These are phyloP conservation scores for Heterodera filipjevi DNA, from an alignment of 2,888 invertebrate genomes.

Conservation along the genomic window DNA sequence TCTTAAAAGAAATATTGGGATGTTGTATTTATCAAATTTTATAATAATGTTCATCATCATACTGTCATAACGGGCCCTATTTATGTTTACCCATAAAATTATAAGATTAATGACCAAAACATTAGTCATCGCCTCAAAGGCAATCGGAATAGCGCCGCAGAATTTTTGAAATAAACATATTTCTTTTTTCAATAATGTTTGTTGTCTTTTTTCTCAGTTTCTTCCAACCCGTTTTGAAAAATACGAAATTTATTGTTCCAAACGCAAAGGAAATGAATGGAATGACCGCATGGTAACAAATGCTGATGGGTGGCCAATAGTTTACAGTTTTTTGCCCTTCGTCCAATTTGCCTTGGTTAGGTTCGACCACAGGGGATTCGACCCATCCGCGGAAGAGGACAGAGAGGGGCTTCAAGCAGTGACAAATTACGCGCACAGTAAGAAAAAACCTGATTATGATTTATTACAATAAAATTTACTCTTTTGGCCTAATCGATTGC, in stretches of 20 bases:
- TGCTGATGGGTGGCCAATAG: not conserved
- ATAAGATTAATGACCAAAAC: too few species aligned
- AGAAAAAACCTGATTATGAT: not conserved
- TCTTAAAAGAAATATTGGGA: too few species aligned
- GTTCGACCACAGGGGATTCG: conserved; percentile 8
- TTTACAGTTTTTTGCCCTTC: not conserved
- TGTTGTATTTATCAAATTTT: too few species aligned
- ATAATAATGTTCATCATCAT: too few species aligned
- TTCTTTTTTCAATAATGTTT: too few species aligned
- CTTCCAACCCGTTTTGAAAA: not conserved
- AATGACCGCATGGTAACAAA: conserved; percentile 1
- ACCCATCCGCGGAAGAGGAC: conserved; percentile 6
- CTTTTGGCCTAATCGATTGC: not conserved
- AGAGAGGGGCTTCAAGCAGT: not conserved
- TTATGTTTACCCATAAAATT: too few species aligned
- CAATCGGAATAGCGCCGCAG: too few species aligned
- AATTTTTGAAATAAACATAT: too few species aligned
- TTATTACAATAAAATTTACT: not conserved
- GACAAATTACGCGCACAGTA: not conserved
- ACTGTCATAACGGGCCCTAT: too few species aligned
- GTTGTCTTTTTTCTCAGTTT: not conserved
- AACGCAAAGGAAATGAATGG: not conserved
- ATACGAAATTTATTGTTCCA: not conserved
- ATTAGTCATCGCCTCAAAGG: too few species aligned
- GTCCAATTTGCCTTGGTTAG: too few species aligned